Percentiles rank a stretch among this genome's conserved stretches.
Evolutionary conservation across 2,797 vertebrate genomes (phyloP).

Genomic region (Sebastes cheni): DNA sequence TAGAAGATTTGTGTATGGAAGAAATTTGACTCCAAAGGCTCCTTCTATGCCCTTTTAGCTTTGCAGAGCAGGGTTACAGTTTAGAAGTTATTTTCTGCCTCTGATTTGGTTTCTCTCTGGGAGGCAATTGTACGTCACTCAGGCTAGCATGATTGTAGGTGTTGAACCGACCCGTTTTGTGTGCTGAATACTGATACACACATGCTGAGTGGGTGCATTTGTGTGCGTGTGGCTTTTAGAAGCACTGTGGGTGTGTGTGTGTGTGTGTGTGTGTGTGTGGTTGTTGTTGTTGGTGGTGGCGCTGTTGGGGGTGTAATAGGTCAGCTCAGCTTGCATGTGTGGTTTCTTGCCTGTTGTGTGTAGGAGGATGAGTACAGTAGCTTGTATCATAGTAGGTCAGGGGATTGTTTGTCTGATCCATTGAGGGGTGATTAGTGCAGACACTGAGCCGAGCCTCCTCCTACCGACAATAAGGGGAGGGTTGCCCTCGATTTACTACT

Average conservation of each 20-base stretch:
- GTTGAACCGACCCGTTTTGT: slow-evolving; percentile 28
- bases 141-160: slow-evolving; percentile 21
- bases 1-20: neutral
- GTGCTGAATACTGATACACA: slow-evolving; percentile 17
- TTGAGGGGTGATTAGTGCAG: slow-evolving; percentile 71
- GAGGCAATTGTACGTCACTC: slow-evolving; percentile 5
- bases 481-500: slow-evolving; percentile 48
- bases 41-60: neutral
- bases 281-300: neutral
- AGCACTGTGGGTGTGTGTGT: neutral
- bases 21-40: neutral
- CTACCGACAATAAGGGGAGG: slow-evolving; percentile 48
- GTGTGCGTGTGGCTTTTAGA: slow-evolving; percentile 26
- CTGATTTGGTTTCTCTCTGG: slow-evolving; percentile 7
- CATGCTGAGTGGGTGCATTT: slow-evolving; percentile 46
- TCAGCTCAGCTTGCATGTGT: slow-evolving; percentile 33
- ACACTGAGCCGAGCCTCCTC: slow-evolving; percentile 63
- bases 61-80: neutral
- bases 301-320: slow-evolving; percentile 27
- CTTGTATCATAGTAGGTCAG: slow-evolving; percentile 71
- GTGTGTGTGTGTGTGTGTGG: slow-evolving; percentile 1
- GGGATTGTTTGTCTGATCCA: slow-evolving; percentile 77
- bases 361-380: slow-evolving; percentile 38
- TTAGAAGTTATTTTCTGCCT: neutral
- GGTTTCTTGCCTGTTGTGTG: slow-evolving; percentile 2